Conservation (phyloP, 1,140 invertebrate species). For the Drosophila tropicalis region DNA sequence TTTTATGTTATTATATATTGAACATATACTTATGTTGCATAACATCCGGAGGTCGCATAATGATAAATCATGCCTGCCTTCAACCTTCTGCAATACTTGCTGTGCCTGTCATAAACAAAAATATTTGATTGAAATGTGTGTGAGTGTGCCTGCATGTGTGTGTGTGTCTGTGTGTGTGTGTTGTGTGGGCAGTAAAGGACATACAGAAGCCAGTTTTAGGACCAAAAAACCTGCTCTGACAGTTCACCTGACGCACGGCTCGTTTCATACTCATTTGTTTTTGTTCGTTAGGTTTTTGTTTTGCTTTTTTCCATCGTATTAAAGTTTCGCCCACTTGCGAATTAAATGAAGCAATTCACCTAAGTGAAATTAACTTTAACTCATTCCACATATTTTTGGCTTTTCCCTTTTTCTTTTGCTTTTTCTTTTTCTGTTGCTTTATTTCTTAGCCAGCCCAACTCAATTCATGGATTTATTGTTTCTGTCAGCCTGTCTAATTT, state of each 20-base stretch:
- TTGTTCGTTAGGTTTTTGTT: neutral
- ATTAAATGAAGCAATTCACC: slow-evolving; percentile 40
- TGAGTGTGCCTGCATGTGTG: slow-evolving; percentile 13
- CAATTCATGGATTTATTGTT: slow-evolving; percentile 32
- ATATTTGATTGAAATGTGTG: slow-evolving; percentile 67
- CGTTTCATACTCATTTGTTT: slow-evolving; percentile 7
- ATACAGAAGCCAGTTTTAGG: neutral
- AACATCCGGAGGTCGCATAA: slow-evolving; percentile 57
- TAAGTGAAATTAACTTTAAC: slow-evolving; percentile 61
- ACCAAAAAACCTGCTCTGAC: slow-evolving; percentile 18
- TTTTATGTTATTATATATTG: slow-evolving; percentile 75
- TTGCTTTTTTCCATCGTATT: slow-evolving; percentile 32
- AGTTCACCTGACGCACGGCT: slow-evolving; percentile 43
- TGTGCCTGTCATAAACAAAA: slow-evolving; percentile 69
- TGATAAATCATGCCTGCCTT: slow-evolving; percentile 61
- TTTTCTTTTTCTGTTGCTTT: neutral
- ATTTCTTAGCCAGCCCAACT: slow-evolving; percentile 1
- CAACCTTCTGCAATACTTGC: slow-evolving; percentile 27
- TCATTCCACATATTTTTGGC: slow-evolving; percentile 7
- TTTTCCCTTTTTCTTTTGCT: slow-evolving; percentile 1
- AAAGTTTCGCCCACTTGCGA: slow-evolving; percentile 42
- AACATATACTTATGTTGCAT: slow-evolving; percentile 73
- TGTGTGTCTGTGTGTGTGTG: slow-evolving; percentile 9
- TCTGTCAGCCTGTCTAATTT: slow-evolving; percentile 27
- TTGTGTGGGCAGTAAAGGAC: slow-evolving; percentile 24